phyloP scores from a whole-genome alignment of 2,888 invertebrate genomes.

The Sisyra nigra region DNA sequence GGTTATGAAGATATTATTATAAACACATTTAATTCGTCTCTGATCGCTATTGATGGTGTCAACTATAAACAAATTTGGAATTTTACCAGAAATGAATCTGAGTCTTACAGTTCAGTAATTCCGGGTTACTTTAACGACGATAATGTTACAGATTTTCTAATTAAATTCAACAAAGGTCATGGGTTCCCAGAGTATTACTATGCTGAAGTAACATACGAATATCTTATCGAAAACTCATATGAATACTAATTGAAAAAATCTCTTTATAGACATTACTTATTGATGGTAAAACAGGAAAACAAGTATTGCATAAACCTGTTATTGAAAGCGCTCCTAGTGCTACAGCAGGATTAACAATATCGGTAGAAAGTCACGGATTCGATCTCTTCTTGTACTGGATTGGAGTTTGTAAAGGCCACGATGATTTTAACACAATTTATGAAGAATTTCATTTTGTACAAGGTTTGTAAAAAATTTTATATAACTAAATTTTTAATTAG shows the following conservation, averaged over 20 bases:
- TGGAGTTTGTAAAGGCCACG: conserved; percentile 40
- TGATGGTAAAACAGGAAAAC: conserved; percentile 43
- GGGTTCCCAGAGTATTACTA: conserved; percentile 61
- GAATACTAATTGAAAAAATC: conserved; percentile 10
- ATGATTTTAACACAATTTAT: conserved; percentile 31
- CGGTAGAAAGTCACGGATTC: conserved; percentile 44
- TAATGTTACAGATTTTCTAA: conserved; percentile 58
- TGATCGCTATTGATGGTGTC: conserved; percentile 54
- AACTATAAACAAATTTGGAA: conserved; percentile 57
- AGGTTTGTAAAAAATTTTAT: conserved; percentile 10
- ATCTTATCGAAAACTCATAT: neutral
- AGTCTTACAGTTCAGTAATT: conserved; percentile 59
- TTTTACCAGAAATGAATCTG: conserved; percentile 44
- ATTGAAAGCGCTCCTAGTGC: conserved; percentile 42
- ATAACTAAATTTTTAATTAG: neutral
- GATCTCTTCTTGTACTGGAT: conserved; percentile 69
- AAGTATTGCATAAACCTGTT: conserved; percentile 38
- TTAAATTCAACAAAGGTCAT: conserved; percentile 37
- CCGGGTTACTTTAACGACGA: conserved; percentile 67
- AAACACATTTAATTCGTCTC: conserved; percentile 52
- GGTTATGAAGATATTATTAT: conserved; percentile 53
- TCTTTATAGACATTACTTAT: conserved; percentile 33
- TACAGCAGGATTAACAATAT: conserved; percentile 38
- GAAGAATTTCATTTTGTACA: conserved; percentile 16
- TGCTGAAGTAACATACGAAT: conserved; percentile 35